Evolutionary conservation across 2,888 invertebrate species (phyloP), one percentile per base, ranked within the genome.

Genomic region (Timema cristinae): DNA sequence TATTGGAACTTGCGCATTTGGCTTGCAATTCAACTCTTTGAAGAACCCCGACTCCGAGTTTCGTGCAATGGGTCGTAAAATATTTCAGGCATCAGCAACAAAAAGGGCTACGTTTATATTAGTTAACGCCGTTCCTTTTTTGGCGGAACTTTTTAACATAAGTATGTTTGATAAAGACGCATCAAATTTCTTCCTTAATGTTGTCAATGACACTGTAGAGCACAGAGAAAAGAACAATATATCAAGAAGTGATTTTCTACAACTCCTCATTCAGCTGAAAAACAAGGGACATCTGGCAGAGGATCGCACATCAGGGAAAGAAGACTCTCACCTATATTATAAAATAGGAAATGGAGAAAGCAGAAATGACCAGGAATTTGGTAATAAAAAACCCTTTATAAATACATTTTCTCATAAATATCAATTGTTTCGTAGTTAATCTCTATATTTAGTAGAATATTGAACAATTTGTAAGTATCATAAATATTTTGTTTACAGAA

Each of bases 51-150:
- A 32, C 32, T 32, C 32, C 32, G 4, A 32, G 32, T 32, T 32
- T 32, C 32, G 32, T 32, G 32, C 32, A 32, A 32, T 32, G 32
- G 32, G 32, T 32, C 32, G 32, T 32, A 32, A 32, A 32, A 32
- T 32, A 32, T 32, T 32, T 32, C 32, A 32, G 32, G 32, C 32
- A 32, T 32, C 32, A 32, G 4, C 32, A 32, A 32, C 63, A 67
- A 11, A 59, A 47, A 68, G 80, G 9, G 70, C 82, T 7, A 81
- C 80, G 75, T 73, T 78, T 74, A 76, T 81, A 10, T 71, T 82
- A 0, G 79, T 50, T 1, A 13, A 47, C 10, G 13, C 47, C 6
- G 15, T 15, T 1, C 63, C 63, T 7, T 63, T 15, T n/a, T 16
- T 63, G 32, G 63, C n/a, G 32, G 15, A 63, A 15, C 4, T 68